Evolutionary conservation across 2,797 vertebrate genomes (phyloP).

Genomic region (Cyclura pinguis): DNA sequence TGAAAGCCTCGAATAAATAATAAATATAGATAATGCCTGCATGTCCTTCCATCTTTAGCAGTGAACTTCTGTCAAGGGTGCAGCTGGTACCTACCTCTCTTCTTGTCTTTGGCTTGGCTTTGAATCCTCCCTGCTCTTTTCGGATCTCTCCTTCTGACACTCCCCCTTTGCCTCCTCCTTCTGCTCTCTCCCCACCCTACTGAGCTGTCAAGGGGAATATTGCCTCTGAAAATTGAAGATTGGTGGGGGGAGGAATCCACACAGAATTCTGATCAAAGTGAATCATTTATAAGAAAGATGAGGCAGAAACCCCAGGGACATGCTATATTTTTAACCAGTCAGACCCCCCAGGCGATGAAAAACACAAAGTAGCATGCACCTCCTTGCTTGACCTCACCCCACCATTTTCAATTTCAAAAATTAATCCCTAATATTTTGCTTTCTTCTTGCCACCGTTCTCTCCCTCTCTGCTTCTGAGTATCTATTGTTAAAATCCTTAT

Average conservation of each 20-base stretch:
- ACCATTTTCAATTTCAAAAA: slow-evolving; percentile 41
- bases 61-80: slow-evolving; percentile 68
- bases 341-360: slow-evolving; percentile 56
- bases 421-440: slow-evolving; percentile 24
- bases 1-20: no score
- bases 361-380: slow-evolving; percentile 63
- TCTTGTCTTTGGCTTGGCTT: slow-evolving; percentile 75
- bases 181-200: slow-evolving; percentile 60
- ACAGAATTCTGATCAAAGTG: slow-evolving; percentile 80
- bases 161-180: slow-evolving; percentile 55
- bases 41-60: slow-evolving; percentile 65
- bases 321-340: slow-evolving; percentile 45
- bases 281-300: slow-evolving; percentile 80
- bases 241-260: slow-evolving; percentile 52
- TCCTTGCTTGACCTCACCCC: neutral
- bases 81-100: slow-evolving; percentile 68
- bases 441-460: neutral
- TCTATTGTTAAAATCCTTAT: neutral
- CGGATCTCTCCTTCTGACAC: slow-evolving; percentile 55
- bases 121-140: slow-evolving; percentile 70
- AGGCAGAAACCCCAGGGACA: slow-evolving; percentile 68
- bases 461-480: neutral
- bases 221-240: slow-evolving; percentile 69
- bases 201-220: slow-evolving; percentile 78
- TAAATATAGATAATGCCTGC: slow-evolving; percentile 21